phyloP scores from a whole-genome alignment of 1,140 invertebrate species.

The Drosophila aff. region DNA sequence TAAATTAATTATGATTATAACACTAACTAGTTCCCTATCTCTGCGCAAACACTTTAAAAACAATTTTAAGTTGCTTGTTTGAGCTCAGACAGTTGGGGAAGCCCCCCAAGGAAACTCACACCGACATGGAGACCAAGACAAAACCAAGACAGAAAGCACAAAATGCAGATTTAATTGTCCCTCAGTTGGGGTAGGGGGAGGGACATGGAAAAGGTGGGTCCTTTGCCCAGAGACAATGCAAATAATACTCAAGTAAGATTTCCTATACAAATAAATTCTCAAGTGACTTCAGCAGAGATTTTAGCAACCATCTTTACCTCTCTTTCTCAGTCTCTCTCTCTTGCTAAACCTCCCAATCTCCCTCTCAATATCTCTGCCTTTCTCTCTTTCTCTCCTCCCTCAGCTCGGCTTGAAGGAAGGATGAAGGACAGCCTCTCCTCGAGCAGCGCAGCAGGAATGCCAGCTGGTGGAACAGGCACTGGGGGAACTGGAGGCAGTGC shows the following conservation, averaged over 20 bases:
- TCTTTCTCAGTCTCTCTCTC: neutral
- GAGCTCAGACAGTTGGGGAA: neutral
- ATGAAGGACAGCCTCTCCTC: constrained; percentile 67
- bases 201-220: constrained; percentile 2
- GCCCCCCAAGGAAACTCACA: neutral
- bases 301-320: neutral
- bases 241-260: constrained; percentile 13
- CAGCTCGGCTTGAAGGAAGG: neutral
- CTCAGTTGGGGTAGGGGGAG: neutral
- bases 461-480: neutral
- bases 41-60: neutral
- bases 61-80: constrained; percentile 2
- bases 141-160: constrained; percentile 19
- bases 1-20: neutral
- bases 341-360: neutral
- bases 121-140: neutral
- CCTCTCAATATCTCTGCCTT: too few relatives aligned
- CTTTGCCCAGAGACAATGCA: constrained; percentile 33
- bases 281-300: constrained; percentile 23
- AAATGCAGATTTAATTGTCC: constrained; percentile 45
- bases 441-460: constrained; percentile 25
- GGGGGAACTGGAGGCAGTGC: constrained; percentile 11
- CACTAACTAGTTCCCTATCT: too few relatives aligned
- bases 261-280: constrained; percentile 20
- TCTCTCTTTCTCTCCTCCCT: neutral